phyloP scores from a whole-genome alignment of 2,113 vertebrate species.

The Aphyosemion australe region DNA sequence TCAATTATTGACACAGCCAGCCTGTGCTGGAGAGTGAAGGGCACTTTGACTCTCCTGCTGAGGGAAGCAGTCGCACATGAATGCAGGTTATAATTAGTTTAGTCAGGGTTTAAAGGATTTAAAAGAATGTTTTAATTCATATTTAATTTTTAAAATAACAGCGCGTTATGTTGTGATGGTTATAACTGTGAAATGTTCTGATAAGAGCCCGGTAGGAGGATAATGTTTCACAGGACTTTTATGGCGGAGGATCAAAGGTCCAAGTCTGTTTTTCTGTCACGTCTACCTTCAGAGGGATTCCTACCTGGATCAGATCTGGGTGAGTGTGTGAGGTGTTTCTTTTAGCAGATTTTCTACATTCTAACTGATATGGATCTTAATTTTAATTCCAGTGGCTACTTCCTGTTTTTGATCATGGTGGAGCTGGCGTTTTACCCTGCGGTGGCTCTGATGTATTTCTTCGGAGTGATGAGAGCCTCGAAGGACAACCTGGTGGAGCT shows the following conservation, averaged over 20 bases:
- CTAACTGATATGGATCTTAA: constrained; percentile 14
- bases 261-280: constrained; percentile 19
- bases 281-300: constrained; percentile 19
- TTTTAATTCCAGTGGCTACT: constrained; percentile 8
- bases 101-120: constrained; percentile 1
- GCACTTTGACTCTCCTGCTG: not conserved
- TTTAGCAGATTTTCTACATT: constrained; percentile 14
- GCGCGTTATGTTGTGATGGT: constrained; percentile 2
- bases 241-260: constrained; percentile 72
- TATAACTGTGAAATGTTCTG: constrained; percentile 1
- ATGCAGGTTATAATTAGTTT: constrained; percentile 2
- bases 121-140: not conserved
- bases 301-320: constrained; percentile 26
- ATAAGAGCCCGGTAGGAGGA: constrained; percentile 39
- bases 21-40: constrained; percentile 2
- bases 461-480: constrained; percentile 72
- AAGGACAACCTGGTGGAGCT: constrained; percentile 72
- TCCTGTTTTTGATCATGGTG: constrained; percentile 53
- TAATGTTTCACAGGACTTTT: constrained; percentile 77
- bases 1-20: not conserved
- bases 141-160: not conserved
- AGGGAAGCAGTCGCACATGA: not conserved
- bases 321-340: constrained; percentile 45
- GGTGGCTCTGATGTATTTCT: constrained; percentile 81
- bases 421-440: constrained; percentile 80